Evolutionary conservation across 92 coral and sea anemone genomes (phyloP), one percentile per base, ranked within the genome.

Genomic region (Siderastrea siderea): DNA sequence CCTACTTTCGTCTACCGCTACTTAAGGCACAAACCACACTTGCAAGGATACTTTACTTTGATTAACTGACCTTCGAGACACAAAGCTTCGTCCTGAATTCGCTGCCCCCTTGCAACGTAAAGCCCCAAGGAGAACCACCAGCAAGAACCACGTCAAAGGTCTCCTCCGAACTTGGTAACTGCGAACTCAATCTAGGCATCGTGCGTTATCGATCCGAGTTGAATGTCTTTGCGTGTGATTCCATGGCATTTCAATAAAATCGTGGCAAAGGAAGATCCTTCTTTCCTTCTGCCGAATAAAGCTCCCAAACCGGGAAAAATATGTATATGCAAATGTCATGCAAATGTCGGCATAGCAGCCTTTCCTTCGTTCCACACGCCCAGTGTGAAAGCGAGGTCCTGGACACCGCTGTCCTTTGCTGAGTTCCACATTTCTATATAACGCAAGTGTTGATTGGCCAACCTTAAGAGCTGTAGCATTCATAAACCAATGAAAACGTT

Each of bases 121-220:
- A 97, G 49, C 99, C 99, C 99, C 99, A 97, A 80, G 99, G 99
- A 67, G 98, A 94, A 62, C 99, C 99, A 71, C 99, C 99, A 67
- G 84, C 62, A 48, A 97, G 93, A 26, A 87, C 88, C 26, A 96
- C 98, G 63, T 92, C 96, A 93, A 96, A 95, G 14, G 82, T 88
- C 51, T 87, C 90, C 68, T 75, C 91, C 49, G 76, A 76, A 79
- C 77, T 64, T 81, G 86, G 77, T 69, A 90, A 72, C 54, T 59
- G 86, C 61, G 74, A 52, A 63, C 47, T 73, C 52, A 68, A 53
- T 66, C 64, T 78, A 17, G 59, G 47, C 89, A 85, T 85, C 46
- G 19, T 68, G 51, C 83, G 58, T 67, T 78, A 77, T 19, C 47
- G 73, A 77, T 64, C 38, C 67, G 46, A 47, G 6, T 55, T 44